Base-by-base conservation (phyloP, 1,140 invertebrate genomes). In the Diprion similis region DNA sequence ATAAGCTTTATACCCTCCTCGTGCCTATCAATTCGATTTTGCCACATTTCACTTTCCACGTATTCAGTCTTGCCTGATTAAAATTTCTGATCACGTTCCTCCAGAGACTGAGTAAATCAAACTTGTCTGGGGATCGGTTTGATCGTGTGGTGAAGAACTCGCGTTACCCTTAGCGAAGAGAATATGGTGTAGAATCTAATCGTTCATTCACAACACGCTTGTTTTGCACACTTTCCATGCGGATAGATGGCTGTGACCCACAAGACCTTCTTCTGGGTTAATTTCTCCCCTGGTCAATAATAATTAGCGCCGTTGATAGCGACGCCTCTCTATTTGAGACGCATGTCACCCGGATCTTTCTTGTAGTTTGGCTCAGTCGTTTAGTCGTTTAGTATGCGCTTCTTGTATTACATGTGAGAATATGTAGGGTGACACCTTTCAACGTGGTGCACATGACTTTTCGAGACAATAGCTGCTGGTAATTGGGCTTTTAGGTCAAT, bases 201-300 rank as follows among this genome's bases (percentile, higher is more conserved):
- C 64, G 68, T 76, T 75, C 45, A 87, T 86, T 86, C 86, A 73
- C 73, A 46, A 64, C 85, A 86, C 81, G 84, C 78, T 70, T 74
- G 71, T 68, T 18, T 13, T 13, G 66, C 66, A 68, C 18, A 68
- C 66, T 68, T 68, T 68, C 66, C 66, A 68, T 68, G 18, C 24
- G 18, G 59, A 64, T 1, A 15, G 59, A 64, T 18, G 59, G 59
- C 15, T 11, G 66, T 68, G 37, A 45, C 66, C 17, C 66, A 45
- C 17, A 19, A 19, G 4, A 18, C 37, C 66, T 68, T 68, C 73
- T 78, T 81, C 74, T 82, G 76, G 77, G 75, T 68, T 68, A 68
- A 45, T 68, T 45, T 59, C 51, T 59, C 51, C 51, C 51, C 51
- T 59, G 67, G 67, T 59, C 51, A 59, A 59, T 59, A 59, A 59